Conservation (phyloP, 2,888 invertebrate genomes). For the Koerneria pararmatus region DNA sequence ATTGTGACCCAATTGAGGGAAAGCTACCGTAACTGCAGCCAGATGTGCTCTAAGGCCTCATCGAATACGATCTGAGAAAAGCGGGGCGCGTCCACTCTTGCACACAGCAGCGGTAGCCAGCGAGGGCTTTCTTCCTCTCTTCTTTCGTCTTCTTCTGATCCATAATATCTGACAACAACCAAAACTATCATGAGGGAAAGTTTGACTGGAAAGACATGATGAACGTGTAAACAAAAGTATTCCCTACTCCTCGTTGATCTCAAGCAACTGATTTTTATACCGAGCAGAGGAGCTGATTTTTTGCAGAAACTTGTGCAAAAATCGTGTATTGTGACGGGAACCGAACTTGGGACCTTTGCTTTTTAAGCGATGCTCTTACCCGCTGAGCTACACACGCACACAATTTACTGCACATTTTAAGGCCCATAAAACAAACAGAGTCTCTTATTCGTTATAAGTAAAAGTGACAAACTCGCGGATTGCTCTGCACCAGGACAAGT, state of each 20-base stretch:
- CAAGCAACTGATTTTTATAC: too few species aligned
- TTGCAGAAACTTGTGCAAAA: too few species aligned
- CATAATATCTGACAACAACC: too few species aligned
- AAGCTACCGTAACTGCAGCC: slow-evolving; percentile 21
- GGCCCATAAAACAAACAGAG: not conserved
- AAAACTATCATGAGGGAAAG: not conserved
- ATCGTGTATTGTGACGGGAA: too few species aligned
- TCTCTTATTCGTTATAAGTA: not conserved
- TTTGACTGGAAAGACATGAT: not conserved
- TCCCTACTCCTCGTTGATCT: too few species aligned
- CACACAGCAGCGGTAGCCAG: slow-evolving; percentile 25
- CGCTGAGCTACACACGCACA: too few species aligned
- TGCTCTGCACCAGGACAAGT: slow-evolving; percentile 59
- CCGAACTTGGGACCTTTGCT: not conserved
- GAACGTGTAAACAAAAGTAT: too few species aligned
- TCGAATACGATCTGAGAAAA: slow-evolving; percentile 31
- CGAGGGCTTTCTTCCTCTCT: too few species aligned
- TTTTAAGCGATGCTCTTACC: not conserved
- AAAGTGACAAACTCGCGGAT: slow-evolving; percentile 26
- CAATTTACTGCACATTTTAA: not conserved
- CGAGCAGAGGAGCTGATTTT: not conserved
- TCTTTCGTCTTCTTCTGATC: too few species aligned
- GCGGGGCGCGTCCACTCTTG: slow-evolving; percentile 25
- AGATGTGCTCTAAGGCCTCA: slow-evolving; percentile 21
- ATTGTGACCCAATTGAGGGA: not conserved